Percentiles rank a stretch among this genome's conserved stretches.
phyloP scores from a whole-genome alignment of 2,113 vertebrate species.

The Gallinago media region DNA sequence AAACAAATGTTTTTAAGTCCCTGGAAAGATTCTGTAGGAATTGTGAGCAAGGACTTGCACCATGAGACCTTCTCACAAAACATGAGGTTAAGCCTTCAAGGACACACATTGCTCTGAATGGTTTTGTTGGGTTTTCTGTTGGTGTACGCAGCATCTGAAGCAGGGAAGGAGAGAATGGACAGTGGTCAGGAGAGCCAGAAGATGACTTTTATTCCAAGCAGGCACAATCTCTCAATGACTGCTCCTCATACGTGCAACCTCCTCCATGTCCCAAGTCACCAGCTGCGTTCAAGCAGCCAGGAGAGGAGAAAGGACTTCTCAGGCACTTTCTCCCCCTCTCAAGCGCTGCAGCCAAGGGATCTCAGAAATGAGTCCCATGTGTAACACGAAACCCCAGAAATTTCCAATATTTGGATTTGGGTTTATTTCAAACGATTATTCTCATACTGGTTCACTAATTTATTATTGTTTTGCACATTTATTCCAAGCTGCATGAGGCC shows the following conservation, averaged over 20 bases:
- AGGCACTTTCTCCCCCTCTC: background rate
- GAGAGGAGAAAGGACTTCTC: background rate
- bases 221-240: background rate
- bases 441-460: slow-evolving; percentile 70
- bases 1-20: background rate
- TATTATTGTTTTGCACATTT: slow-evolving; percentile 73
- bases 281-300: background rate
- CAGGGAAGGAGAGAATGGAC: background rate
- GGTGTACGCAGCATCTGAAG: background rate
- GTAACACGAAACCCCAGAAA: slow-evolving; percentile 50
- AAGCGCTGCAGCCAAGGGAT: background rate
- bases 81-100: background rate
- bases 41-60: background rate
- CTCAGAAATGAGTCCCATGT: background rate
- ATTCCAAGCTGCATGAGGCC: slow-evolving; percentile 61
- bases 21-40: background rate
- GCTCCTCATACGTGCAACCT: fast-evolving
- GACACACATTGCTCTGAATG: background rate
- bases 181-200: background rate
- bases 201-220: background rate
- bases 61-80: background rate
- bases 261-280: background rate
- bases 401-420: slow-evolving; percentile 72
- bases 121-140: background rate
- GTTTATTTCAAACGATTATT: slow-evolving; percentile 70